These are phyloP conservation scores for Bombylius discolor DNA, from an alignment of 2,888 invertebrate genomes.

Conservation along the genomic window DNA sequence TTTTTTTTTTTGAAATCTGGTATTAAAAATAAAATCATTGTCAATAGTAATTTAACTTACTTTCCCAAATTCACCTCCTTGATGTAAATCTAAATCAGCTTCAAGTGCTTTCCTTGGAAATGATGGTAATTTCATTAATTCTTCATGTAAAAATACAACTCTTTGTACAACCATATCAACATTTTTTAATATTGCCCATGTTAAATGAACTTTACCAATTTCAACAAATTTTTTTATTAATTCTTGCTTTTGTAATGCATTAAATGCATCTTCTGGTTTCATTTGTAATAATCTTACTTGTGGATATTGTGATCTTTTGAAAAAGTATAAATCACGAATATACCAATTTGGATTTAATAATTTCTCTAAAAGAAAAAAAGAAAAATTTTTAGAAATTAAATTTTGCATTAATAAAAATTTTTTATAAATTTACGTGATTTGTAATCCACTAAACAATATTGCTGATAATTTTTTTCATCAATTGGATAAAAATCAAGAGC, in stretches of 20 bases:
- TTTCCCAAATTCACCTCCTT: constrained; percentile 78
- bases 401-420: background rate
- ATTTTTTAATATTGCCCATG: constrained; percentile 85
- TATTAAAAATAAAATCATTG: background rate
- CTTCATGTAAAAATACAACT: constrained; percentile 96
- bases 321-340: constrained; percentile 90
- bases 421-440: constrained; percentile 72
- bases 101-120: constrained; percentile 97
- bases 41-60: constrained; percentile 32
- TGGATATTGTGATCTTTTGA: constrained; percentile 94
- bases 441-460: constrained; percentile 93
- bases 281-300: constrained; percentile 88
- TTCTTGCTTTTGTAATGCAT: constrained; percentile 81
- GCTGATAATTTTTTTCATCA: constrained; percentile 73
- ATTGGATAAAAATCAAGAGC: constrained; percentile 95
- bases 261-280: constrained; percentile 82
- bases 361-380: constrained; percentile 52
- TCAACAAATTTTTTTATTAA: constrained; percentile 90
- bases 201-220: constrained; percentile 85
- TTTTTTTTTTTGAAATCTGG: constrained; percentile 15
- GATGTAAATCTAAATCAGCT: constrained; percentile 85
- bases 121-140: constrained; percentile 94
- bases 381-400: background rate
- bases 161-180: constrained; percentile 94
- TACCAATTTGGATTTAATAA: constrained; percentile 92